These are phyloP conservation scores for Stenoptilia bipunctidactyla DNA, from an alignment of 2,888 invertebrate species.

Conservation along the genomic window DNA sequence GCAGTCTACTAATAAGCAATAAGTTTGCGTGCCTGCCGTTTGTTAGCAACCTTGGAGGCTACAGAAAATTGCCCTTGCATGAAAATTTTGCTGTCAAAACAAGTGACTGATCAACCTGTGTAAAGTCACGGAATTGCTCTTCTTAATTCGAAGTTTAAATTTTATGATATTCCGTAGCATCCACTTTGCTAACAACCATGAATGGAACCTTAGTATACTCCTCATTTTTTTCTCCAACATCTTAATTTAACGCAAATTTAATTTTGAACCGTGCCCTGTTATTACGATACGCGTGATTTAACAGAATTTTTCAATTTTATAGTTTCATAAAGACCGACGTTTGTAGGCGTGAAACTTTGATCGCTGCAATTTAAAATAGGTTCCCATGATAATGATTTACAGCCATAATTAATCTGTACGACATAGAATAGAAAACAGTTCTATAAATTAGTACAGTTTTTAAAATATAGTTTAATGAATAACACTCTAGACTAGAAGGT, in stretches of 20 bases:
- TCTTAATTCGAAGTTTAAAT: too few relatives aligned
- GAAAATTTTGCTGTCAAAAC: not conserved
- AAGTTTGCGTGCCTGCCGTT: not conserved
- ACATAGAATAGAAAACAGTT: too few relatives aligned
- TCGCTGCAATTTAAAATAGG: conserved; percentile 17
- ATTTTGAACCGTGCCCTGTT: conserved; percentile 28
- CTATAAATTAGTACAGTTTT: too few relatives aligned
- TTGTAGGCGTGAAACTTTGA: conserved; percentile 21
- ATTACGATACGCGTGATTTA: conserved; percentile 20
- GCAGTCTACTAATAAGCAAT: not conserved
- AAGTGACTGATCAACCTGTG: not conserved
- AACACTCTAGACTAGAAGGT: too few relatives aligned
- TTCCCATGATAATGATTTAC: too few relatives aligned
- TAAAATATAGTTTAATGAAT: too few relatives aligned
- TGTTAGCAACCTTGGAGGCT: not conserved
- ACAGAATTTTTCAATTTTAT: conserved; percentile 33
- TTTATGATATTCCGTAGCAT: too few relatives aligned
- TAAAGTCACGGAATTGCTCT: too few relatives aligned
- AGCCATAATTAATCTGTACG: too few relatives aligned
- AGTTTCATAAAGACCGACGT: conserved; percentile 29
- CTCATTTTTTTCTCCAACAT: conserved; percentile 1
- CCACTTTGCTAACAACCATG: too few relatives aligned
- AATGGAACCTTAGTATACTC: not conserved
- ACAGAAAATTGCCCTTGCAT: not conserved
- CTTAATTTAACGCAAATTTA: conserved; percentile 35